These are phyloP conservation scores for Pteropus rufus DNA, from an alignment of 2,797 vertebrate species.

Conservation along the genomic window DNA sequence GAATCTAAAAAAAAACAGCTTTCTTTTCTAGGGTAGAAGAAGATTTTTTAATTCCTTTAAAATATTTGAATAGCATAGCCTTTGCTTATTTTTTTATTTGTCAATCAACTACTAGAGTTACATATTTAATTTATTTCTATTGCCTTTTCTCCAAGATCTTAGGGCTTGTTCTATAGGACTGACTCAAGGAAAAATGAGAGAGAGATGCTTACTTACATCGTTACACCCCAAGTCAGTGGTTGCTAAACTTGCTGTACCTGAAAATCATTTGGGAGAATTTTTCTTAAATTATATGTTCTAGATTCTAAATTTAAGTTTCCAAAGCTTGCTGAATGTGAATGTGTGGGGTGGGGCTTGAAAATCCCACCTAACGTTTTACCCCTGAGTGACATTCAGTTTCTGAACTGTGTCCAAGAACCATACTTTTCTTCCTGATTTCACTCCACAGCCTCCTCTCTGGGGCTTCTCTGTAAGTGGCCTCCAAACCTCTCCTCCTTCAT, in stretches of 20 bases:
- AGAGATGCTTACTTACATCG: neutral
- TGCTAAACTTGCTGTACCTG: neutral
- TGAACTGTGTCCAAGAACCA: neutral
- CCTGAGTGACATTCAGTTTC: neutral
- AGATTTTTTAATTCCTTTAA: neutral
- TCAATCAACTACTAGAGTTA: neutral
- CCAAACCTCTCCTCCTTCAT: neutral
- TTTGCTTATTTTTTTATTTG: neutral
- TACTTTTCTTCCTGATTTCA: neutral
- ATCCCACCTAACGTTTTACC: neutral
- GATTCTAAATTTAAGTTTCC: neutral
- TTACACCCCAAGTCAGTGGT: neutral
- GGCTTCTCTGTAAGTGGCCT: neutral
- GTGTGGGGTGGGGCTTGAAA: neutral
- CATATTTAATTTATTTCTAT: neutral
- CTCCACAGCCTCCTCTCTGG: neutral
- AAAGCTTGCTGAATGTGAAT: neutral
- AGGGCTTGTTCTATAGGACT: neutral
- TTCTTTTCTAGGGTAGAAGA: neutral
- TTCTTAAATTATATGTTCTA: neutral
- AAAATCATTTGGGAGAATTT: neutral
- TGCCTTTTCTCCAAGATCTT: neutral
- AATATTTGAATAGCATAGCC: neutral
- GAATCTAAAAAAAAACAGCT: neutral
- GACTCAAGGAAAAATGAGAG: neutral